Evolutionary conservation across 2,113 vertebrate genomes (phyloP), one percentile per base, ranked within the genome.

Genomic region (Micronycteris hirsuta): DNA sequence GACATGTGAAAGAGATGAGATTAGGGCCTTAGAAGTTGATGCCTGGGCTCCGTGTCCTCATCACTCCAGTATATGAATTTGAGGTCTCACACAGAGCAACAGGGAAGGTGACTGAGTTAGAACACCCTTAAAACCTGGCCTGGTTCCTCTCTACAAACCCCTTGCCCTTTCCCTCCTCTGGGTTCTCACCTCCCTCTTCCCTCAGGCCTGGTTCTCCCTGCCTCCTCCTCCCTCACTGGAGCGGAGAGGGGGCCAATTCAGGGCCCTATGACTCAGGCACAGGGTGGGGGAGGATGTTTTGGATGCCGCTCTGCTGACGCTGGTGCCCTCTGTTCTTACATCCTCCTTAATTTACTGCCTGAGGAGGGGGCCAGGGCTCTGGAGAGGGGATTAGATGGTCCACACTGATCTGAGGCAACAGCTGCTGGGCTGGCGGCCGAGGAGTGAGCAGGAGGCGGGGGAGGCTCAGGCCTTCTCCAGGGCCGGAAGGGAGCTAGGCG

Each of bases 291-390:
- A 97, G 94, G 91, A 98, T 98, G 97, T 96, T 97, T 97, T 91
- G 93, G 97, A 98, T 98, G 97, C 97, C 97, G 94, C 97, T 98
- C 86, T 97, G 96, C 97, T 98, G 97, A 98, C 97, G 96, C 96
- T 96, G 95, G 97, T 97, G 97, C 97, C 97, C 97, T 97, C 96
- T 98, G 97, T 96, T 96, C 96, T 97, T 97, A 97, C 96, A 95
- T 96, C 94, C 96, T 96, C 96, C 97, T 97, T 97, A 98, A 98
- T 97, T 97, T 97, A 97, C 96, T 98, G 97, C 97, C 96, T 97
- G 97, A 90, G 97, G 96, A 97, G 91, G 94, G 97, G 97, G 90
- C 85, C 95, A 76, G 95, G 96, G 91, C 95, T 93, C 92, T 86
- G 54, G 96, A 96, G 96, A 89, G 95, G 82, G 97, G 97, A 98